These are phyloP conservation scores for Euphydryas editha DNA, from an alignment of 2,888 invertebrate genomes.

Conservation along the genomic window DNA sequence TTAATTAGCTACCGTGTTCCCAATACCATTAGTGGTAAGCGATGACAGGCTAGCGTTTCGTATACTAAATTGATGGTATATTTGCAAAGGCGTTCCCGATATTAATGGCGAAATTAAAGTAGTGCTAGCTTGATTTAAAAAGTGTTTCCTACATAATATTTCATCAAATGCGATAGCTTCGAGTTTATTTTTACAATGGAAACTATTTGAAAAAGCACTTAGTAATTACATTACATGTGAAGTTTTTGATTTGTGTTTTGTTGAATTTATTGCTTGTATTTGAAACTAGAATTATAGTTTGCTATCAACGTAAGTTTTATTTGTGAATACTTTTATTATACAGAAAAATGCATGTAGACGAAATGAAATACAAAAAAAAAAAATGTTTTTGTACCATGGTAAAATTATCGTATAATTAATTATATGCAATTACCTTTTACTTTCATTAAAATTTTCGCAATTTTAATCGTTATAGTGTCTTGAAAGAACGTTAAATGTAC, in stretches of 20 bases:
- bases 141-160: constrained; percentile 27
- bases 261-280: constrained; percentile 16
- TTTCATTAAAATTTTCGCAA: not conserved
- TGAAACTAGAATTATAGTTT: constrained; percentile 12
- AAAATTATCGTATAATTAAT: not conserved
- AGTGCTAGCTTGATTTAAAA: constrained; percentile 31
- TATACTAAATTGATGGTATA: constrained; percentile 70
- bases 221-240: constrained; percentile 31
- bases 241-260: too few relatives aligned
- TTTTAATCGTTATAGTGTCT: not conserved
- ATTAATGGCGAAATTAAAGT: constrained; percentile 53
- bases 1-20: constrained; percentile 77
- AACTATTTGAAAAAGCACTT: constrained; percentile 28
- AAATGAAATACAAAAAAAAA: not conserved
- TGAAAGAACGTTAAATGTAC: not conserved
- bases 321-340: constrained; percentile 16
- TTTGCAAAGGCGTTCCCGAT: constrained; percentile 61
- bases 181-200: constrained; percentile 11
- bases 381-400: not conserved
- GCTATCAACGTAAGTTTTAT: constrained; percentile 15
- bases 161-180: constrained; percentile 15
- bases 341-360: constrained; percentile 12
- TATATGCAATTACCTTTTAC: not conserved
- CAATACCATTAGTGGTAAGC: constrained; percentile 76
- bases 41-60: constrained; percentile 69